Evolutionary conservation across 2,113 vertebrate species (phyloP).

Genomic region (Hippocampus mohnikei): DNA sequence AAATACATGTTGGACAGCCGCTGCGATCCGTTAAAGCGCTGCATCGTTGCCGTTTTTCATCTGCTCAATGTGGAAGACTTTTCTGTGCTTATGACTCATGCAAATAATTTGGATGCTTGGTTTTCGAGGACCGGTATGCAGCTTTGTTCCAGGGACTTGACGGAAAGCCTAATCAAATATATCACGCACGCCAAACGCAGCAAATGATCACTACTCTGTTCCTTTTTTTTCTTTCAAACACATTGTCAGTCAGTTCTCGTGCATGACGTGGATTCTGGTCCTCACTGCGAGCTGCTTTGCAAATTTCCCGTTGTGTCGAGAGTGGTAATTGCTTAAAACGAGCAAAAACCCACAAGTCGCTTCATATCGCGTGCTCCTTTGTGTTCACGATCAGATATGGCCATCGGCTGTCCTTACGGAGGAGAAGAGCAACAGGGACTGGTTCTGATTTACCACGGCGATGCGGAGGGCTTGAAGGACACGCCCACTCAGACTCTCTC

Average conservation of each 20-base stretch:
- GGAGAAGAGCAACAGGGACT: conserved; percentile 79
- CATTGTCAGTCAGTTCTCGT: background rate
- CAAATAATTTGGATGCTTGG: background rate
- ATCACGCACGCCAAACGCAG: background rate
- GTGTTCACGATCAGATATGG: conserved; percentile 71
- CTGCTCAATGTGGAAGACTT: background rate
- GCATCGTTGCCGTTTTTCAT: background rate
- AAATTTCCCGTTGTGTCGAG: background rate
- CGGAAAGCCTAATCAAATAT: background rate
- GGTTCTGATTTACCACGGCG: conserved; percentile 81
- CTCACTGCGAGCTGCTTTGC: background rate
- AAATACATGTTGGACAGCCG: background rate
- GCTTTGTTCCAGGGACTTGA: background rate
- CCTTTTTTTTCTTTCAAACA: background rate
- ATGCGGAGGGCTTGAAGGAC: conserved; percentile 64
- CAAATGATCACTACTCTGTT: background rate
- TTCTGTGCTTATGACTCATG: background rate
- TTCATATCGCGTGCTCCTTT: conserved; percentile 5
- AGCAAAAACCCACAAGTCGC: background rate
- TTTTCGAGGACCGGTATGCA: background rate
- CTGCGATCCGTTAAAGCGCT: background rate
- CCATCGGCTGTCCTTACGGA: conserved; percentile 82
- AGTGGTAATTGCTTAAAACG: background rate
- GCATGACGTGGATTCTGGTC: background rate
- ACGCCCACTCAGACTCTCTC: conserved; percentile 80